Evolutionary conservation across 2,113 vertebrate species (phyloP).

Genomic region (Neogale vison): DNA sequence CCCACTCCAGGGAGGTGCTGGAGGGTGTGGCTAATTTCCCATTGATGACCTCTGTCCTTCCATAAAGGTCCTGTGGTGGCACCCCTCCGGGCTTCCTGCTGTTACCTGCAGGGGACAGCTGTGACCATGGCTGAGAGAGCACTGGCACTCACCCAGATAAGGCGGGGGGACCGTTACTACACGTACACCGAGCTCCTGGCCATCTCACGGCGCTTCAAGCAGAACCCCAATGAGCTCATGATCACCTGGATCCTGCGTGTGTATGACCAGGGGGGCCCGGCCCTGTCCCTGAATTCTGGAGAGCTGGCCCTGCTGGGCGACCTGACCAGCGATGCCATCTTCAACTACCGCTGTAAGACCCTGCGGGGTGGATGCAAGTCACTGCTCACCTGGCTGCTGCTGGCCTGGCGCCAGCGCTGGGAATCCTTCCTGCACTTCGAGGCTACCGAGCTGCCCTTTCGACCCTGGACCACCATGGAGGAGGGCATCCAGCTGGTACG

Average conservation of each 20-base stretch:
- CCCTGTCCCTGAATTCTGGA: background rate
- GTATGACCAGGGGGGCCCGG: background rate
- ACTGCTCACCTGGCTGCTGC: background rate
- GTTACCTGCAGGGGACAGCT: no score
- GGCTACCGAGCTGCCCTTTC: background rate
- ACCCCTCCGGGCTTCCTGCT: background rate
- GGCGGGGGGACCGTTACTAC: background rate
- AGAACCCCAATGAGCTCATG: background rate
- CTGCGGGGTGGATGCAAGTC: background rate
- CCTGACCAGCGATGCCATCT: background rate
- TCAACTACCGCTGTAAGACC: constrained; percentile 5
- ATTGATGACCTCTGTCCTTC: background rate
- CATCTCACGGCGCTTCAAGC: background rate
- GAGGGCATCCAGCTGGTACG: background rate
- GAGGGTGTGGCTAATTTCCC: rapidly evolving
- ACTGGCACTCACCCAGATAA: rapidly evolving
- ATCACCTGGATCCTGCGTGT: background rate
- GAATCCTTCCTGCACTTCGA: background rate
- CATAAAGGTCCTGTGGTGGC: rapidly evolving
- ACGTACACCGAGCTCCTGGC: background rate
- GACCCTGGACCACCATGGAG: background rate
- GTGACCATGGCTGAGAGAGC: background rate
- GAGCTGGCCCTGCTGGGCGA: background rate
- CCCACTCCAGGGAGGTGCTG: rapidly evolving
- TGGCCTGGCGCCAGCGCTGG: constrained; percentile 30